Conservation (phyloP, 2,113 vertebrate species). For the Indicator maculatus region DNA sequence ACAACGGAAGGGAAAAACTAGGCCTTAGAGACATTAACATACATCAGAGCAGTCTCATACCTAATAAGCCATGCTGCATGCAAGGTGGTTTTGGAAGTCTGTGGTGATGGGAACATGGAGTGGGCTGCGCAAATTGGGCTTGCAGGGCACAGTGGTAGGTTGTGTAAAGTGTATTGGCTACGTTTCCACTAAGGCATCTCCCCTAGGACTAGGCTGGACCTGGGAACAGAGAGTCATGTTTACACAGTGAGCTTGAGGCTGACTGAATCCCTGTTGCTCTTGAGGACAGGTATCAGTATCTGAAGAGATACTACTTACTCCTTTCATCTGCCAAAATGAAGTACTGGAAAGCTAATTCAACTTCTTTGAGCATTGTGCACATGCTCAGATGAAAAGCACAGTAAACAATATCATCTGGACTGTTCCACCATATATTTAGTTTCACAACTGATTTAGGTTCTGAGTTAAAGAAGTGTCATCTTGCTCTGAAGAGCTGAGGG, state of each 20-base stretch:
- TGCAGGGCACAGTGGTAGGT: neutral
- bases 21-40: accelerated
- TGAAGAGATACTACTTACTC: neutral
- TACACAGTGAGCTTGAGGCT: neutral
- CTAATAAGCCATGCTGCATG: neutral
- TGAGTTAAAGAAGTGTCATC: neutral
- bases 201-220: neutral
- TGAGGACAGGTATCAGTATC: neutral
- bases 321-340: neutral
- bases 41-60: neutral
- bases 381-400: neutral
- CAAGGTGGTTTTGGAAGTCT: neutral
- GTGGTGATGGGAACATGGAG: accelerated
- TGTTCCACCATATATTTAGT: neutral
- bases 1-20: neutral
- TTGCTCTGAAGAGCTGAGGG: neutral
- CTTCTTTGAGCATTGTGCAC: neutral
- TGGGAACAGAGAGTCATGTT: neutral
- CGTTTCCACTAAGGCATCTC: accelerated
- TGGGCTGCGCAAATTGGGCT: neutral
- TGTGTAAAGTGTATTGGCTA: neutral
- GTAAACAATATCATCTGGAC: neutral
- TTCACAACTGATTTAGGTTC: neutral
- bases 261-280: neutral
- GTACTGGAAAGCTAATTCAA: neutral